phyloP scores from a whole-genome alignment of 2,888 invertebrate genomes.

The Dioctria linearis region DNA sequence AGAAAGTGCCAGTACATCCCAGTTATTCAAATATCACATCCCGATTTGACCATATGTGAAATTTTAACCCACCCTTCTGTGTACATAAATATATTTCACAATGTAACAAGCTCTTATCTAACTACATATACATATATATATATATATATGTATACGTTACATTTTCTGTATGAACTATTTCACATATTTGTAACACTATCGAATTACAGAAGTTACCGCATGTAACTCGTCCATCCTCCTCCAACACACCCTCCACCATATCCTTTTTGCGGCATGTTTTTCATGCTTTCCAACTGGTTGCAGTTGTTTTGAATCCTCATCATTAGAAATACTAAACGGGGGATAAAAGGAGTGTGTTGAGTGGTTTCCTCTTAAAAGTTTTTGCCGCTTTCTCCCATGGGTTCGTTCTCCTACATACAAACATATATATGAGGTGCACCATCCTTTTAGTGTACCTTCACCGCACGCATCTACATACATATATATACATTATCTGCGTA shows the following conservation, averaged over 20 bases:
- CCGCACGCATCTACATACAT: too few relatives aligned
- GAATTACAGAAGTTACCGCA: conserved; percentile 12
- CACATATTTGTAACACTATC: conserved; percentile 30
- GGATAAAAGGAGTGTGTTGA: conserved; percentile 25
- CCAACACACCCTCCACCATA: not conserved
- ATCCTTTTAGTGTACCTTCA: too few relatives aligned
- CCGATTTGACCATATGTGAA: conserved; percentile 25
- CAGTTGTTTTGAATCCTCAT: conserved; percentile 4
- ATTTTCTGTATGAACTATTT: not conserved
- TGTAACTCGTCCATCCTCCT: not conserved
- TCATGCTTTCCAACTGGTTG: not conserved
- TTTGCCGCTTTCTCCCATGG: conserved; percentile 1
- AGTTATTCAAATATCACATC: not conserved
- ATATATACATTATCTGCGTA: conserved; percentile 8
- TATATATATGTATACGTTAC: not conserved
- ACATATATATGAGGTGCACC: too few relatives aligned
- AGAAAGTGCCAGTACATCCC: too few relatives aligned
- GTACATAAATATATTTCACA: not conserved
- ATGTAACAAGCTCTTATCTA: not conserved
- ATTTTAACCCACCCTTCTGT: not conserved
- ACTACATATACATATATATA: not conserved
- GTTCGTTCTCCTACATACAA: too few relatives aligned
- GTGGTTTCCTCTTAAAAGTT: conserved; percentile 17
- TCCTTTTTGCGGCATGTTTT: not conserved
- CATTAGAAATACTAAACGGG: conserved; percentile 18